Evolutionary conservation across 2,888 invertebrate species (phyloP).

Genomic region (Plebejus anna): DNA sequence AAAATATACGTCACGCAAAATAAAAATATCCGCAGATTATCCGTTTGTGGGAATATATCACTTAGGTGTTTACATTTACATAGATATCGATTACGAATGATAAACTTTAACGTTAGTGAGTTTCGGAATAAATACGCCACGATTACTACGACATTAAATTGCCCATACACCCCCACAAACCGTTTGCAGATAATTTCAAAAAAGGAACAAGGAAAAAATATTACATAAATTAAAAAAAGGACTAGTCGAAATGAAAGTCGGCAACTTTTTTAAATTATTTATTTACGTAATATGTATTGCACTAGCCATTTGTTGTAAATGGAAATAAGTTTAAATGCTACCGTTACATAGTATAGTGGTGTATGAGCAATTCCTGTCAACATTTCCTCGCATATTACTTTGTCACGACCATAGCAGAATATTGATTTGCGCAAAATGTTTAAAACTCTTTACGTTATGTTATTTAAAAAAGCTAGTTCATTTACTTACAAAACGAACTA

Average conservation of each 20-base stretch:
- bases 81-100: not conserved
- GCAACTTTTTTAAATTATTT: constrained; percentile 63
- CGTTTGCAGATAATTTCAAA: constrained; percentile 51
- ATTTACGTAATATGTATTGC: constrained; percentile 64
- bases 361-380: constrained; percentile 71
- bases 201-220: constrained; percentile 59
- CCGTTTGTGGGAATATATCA: constrained; percentile 78
- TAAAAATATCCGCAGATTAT: constrained; percentile 40
- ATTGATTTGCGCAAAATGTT: constrained; percentile 22
- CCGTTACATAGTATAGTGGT: constrained; percentile 68
- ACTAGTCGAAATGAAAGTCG: constrained; percentile 73
- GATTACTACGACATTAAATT: constrained; percentile 46
- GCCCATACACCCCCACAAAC: constrained; percentile 80
- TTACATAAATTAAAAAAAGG: constrained; percentile 63
- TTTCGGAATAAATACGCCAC: constrained; percentile 29
- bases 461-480: not conserved
- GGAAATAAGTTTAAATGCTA: constrained; percentile 51
- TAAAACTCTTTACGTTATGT: not conserved
- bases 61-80: constrained; percentile 38
- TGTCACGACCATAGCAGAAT: constrained; percentile 20
- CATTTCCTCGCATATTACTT: constrained; percentile 18
- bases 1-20: constrained; percentile 48
- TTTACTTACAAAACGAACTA: not conserved
- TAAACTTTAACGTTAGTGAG: constrained; percentile 37
- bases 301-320: constrained; percentile 51